Base-by-base conservation (phyloP, 2,888 invertebrate genomes). In the Cylloceria caligata region DNA sequence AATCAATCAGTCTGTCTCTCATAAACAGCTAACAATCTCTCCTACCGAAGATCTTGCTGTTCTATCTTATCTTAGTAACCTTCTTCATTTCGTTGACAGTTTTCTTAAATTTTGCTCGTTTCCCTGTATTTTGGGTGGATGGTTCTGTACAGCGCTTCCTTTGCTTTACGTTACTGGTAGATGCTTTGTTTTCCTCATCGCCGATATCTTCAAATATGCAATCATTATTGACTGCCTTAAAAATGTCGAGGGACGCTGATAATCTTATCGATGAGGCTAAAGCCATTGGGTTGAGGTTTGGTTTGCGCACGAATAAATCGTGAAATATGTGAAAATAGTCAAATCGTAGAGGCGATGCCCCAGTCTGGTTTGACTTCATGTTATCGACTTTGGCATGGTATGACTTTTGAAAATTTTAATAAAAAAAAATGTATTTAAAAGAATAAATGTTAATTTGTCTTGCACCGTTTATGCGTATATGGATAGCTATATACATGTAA, bases 291-390 rank as follows among this genome's bases (percentile, higher is more conserved):
- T 55, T 3, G n/a, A 55, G 7, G 19, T 55, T 55, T 19, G 24
- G 55, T 24, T 55, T 55, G 24, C 24, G 24, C 21, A 11, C 55
- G 27, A 55, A 55, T 55, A 55, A 7, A 7, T 55, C 55, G 27
- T 55, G 55, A 24, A 55, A 55, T 55, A 55, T 55, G 7, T 55
- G 24, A 19, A 55, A 55, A 24, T 55, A 55, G 55, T 55, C 55
- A 24, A 55, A 55, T 24, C 55, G 24, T 42, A 42, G 11, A 42
- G 42, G 42, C 13, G 42, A 9, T 13, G 42, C 42, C 13, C 42
- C 42, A 42, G 55, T 16, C 11, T 55, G 55, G 3, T 55, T 55
- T 11, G 55, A 55, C 55, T 55, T 55, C 55, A 55, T 55, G 11
- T 55, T 55, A 11, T 55, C 55, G 27, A 55, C 13, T 55, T 55